Conservation (phyloP, 2,797 vertebrate genomes). For the Sebastes hubbsi region DNA sequence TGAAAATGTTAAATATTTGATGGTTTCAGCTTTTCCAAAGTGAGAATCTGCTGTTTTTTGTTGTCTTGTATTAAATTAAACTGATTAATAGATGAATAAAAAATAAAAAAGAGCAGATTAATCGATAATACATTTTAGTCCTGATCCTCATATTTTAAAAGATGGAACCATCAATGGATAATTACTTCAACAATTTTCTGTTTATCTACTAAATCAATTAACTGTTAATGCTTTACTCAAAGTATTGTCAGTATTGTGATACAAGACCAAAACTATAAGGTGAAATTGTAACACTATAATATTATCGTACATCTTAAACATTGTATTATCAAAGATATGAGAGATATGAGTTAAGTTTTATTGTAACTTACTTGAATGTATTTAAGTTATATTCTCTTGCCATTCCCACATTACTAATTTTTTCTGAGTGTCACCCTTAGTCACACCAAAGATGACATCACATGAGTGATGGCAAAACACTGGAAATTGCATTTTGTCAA, state of each 20-base stretch:
- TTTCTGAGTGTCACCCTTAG: not conserved
- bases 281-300: not conserved
- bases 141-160: not conserved
- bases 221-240: not conserved
- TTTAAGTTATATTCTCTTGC: not conserved
- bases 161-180: not conserved
- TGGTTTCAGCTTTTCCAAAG: not conserved
- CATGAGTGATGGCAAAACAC: not conserved
- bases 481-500: not conserved
- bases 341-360: not conserved
- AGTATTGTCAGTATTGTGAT: not conserved
- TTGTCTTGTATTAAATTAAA: not conserved
- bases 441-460: conserved; percentile 3
- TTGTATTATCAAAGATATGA: not conserved
- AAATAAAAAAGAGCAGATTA: not conserved
- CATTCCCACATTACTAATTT: not conserved
- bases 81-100: not conserved
- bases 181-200: not conserved
- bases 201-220: not conserved
- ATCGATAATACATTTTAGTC: not conserved
- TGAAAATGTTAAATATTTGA: not conserved
- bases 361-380: not conserved
- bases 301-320: not conserved
- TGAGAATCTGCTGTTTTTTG: not conserved
- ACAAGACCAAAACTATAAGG: not conserved